Base-by-base conservation (phyloP, 2,797 vertebrate genomes). In the Arctocebus calabarensis region DNA sequence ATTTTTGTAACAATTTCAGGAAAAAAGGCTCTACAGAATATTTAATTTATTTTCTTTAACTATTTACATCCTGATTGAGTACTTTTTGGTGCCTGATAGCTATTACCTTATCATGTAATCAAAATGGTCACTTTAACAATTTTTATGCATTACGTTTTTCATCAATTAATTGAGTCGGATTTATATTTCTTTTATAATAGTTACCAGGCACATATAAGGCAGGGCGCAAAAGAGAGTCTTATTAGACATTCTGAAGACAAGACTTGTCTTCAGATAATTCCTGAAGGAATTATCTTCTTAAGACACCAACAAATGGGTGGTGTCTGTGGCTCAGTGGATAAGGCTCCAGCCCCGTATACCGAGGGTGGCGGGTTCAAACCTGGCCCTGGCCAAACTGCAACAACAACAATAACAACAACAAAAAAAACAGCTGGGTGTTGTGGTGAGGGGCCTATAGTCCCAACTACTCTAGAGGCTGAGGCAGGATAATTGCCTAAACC, bases 191-290 rank as follows among this genome's bases (percentile, higher is more conserved):
- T 81, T 87, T 37, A 59, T 37, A 91, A 64, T 29, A 48, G 6
- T 40, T 74, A 19, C 1, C 20, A 29, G 62, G 9, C 14, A 52
- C 48, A 52, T 32, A 34, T 17, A 48, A 70, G 9, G 5, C 23
- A 91, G 32, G 27, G n/a, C 29, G 27, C n/a, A 93, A 62, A 91
- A 66, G 7, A 22, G 22, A 57, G 0, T 79, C 6, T 82, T 48
- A 59, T 25, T 13, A 82, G 86, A 78, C 5, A n/a, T 27, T 11
- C 10, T 88, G 37, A 90, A 92, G 45, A 37, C 1, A 32, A 48
- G 48, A 62, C n/a, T 83, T 88, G 88, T 14, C n/a, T n/a, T n/a
- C n/a, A n/a, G n/a, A n/a, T n/a, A n/a, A 8, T 88, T 92, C 57
- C 61, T 23, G 52, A 93, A 89, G 9, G 84, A 73, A 87, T 40